A percentile compares a stretch with the other conserved stretches of the same genome.
phyloP scores from a whole-genome alignment of 2,113 vertebrate genomes.

The Isichthys henryi region DNA sequence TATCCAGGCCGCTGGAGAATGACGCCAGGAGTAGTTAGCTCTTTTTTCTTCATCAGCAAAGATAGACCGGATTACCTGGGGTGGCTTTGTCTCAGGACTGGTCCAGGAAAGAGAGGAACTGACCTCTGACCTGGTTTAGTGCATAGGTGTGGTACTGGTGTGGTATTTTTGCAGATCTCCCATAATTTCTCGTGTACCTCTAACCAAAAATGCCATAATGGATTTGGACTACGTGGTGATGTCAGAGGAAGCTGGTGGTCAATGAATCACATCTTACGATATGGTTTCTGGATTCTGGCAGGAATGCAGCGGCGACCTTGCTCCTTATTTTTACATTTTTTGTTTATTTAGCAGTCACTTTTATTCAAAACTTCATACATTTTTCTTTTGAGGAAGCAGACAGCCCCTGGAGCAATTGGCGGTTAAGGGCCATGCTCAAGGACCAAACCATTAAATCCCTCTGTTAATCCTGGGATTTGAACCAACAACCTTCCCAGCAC shows the following conservation, averaged over 20 bases:
- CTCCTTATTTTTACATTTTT: not conserved
- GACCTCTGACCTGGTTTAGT: not conserved
- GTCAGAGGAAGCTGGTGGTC: not conserved
- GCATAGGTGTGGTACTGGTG: not conserved
- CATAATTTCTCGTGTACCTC: not conserved
- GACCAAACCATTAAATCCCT: not conserved
- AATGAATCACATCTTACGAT: not conserved
- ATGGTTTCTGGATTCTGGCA: not conserved
- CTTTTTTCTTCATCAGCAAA: conserved; percentile 18
- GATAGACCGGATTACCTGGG: conserved; percentile 27
- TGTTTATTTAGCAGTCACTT: not conserved
- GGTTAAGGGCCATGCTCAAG: not conserved
- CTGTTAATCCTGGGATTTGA: not conserved
- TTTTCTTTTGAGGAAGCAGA: not conserved
- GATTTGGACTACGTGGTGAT: not conserved
- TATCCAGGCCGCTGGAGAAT: conserved; percentile 42
- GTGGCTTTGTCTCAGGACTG: conserved; percentile 23
- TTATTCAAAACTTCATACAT: not conserved
- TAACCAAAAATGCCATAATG: not conserved
- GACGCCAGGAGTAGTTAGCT: conserved; percentile 20
- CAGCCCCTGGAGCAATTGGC: not conserved
- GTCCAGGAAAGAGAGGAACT: not conserved
- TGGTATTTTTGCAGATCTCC: not conserved
- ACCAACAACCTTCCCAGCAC: not conserved
- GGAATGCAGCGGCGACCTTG: not conserved